Percentiles rank a stretch among this genome's conserved stretches.
Evolutionary conservation across 92 coral and sea anemone genomes (phyloP).

Genomic region (Metridium senile): DNA sequence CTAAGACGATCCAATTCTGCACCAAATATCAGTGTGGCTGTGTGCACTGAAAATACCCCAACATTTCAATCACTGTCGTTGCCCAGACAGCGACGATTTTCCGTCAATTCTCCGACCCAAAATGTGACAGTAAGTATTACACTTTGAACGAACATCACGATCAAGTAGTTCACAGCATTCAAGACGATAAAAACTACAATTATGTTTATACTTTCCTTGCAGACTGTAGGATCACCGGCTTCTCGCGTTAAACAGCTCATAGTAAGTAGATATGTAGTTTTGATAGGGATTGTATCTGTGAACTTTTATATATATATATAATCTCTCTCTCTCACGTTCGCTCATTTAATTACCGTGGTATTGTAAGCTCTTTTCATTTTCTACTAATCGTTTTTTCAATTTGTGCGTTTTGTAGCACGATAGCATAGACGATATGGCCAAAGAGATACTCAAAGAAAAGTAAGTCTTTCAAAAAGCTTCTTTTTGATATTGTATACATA

Average conservation of each 20-base stretch:
- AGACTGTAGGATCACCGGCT: slow-evolving; percentile 87
- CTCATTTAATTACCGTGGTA: not conserved
- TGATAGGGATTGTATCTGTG: too few species aligned
- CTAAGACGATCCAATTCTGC: slow-evolving; percentile 98
- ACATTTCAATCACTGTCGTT: slow-evolving; percentile 69
- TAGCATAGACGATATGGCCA: slow-evolving; percentile 75
- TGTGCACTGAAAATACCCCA: slow-evolving; percentile 71
- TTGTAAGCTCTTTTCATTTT: not conserved
- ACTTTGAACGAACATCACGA: not conserved
- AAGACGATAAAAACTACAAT: slow-evolving; percentile 1
- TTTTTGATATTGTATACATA: not conserved
- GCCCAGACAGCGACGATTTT: slow-evolving; percentile 93
- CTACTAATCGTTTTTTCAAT: not conserved
- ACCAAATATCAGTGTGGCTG: slow-evolving; percentile 98
- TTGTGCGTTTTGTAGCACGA: slow-evolving; percentile 56
- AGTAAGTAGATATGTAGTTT: slow-evolving; percentile 44
- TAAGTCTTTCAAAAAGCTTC: slow-evolving; percentile 16
- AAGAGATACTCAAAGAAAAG: slow-evolving; percentile 77
- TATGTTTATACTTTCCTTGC: slow-evolving; percentile 5
- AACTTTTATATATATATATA: too few species aligned
- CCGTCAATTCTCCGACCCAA: slow-evolving; percentile 51
- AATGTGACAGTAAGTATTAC: slow-evolving; percentile 11
- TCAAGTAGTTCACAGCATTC: not conserved
- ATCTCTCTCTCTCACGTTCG: not conserved
- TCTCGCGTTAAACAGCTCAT: slow-evolving; percentile 89